Evolutionary conservation across 2,113 vertebrate species (phyloP).

Genomic region (Phylloscopus trochiloides): DNA sequence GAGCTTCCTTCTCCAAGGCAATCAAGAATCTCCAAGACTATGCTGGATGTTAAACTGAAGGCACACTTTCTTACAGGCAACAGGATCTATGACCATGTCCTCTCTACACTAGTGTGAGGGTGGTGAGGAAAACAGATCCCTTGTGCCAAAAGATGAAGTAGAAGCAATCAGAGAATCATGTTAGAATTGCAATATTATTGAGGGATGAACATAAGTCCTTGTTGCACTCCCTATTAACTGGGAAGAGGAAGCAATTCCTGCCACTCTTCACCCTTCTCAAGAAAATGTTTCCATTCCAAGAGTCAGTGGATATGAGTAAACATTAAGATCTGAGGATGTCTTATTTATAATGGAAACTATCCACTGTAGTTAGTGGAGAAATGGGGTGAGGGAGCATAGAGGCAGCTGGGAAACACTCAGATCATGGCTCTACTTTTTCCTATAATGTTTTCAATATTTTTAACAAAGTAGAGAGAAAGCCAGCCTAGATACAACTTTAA

Average conservation of each 20-base stretch:
- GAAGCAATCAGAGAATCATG: not conserved
- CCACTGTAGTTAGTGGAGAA: not conserved
- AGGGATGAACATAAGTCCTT: not conserved
- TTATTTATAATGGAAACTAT: not conserved
- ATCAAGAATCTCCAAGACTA: not conserved
- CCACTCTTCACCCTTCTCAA: not conserved
- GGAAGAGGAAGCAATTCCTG: fast-evolving
- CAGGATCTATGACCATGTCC: not conserved
- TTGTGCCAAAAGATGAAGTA: not conserved
- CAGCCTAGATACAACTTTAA: not conserved
- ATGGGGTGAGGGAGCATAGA: not conserved
- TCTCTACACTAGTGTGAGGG: not conserved
- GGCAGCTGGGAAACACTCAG: not conserved
- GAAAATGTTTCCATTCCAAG: not conserved
- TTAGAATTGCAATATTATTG: not conserved
- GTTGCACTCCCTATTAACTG: not conserved
- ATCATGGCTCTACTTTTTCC: not conserved
- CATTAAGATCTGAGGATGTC: not conserved
- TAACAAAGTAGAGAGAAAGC: not conserved
- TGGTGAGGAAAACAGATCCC: not conserved
- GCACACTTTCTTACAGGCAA: not conserved
- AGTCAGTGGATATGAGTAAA: not conserved
- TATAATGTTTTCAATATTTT: not conserved
- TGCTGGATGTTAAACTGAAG: not conserved
- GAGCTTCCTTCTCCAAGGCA: not conserved